These are phyloP conservation scores for Globicephala melas DNA, from an alignment of 2,113 vertebrate species.

Conservation along the genomic window DNA sequence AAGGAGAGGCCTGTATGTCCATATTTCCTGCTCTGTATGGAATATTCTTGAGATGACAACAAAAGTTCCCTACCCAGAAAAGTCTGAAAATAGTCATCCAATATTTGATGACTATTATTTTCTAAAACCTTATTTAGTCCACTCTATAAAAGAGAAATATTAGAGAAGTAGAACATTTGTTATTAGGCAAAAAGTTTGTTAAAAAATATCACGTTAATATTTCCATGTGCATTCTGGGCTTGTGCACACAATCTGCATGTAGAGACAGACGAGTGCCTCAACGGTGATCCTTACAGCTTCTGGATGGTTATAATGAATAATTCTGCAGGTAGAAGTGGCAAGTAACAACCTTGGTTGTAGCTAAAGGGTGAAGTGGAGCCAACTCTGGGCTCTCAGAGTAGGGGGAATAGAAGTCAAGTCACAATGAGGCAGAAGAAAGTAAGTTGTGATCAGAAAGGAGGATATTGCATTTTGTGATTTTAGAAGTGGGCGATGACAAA, in stretches of 20 bases:
- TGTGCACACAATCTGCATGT: background rate
- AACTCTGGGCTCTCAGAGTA: background rate
- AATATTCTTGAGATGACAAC: background rate
- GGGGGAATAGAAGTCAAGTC: background rate
- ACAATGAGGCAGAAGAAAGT: background rate
- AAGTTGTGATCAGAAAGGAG: background rate
- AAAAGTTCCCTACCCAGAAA: background rate
- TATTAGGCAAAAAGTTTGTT: background rate
- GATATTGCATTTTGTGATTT: background rate
- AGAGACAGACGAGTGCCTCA: background rate
- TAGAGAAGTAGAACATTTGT: background rate
- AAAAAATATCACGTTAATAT: background rate
- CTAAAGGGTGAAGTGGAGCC: background rate
- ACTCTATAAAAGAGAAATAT: background rate
- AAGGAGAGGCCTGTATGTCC: background rate
- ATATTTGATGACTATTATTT: background rate
- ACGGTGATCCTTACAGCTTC: background rate
- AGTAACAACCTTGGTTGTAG: background rate
- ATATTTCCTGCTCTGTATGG: background rate
- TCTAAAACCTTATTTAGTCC: background rate
- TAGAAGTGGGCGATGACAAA: background rate
- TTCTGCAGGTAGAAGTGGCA: background rate
- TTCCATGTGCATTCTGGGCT: background rate
- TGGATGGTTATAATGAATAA: background rate
- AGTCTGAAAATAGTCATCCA: background rate